A percentile compares a stretch with the other conserved stretches of the same genome.
These are phyloP conservation scores for Sitodiplosis mosellana DNA, from an alignment of 1,140 invertebrate genomes.

Conservation along the genomic window DNA sequence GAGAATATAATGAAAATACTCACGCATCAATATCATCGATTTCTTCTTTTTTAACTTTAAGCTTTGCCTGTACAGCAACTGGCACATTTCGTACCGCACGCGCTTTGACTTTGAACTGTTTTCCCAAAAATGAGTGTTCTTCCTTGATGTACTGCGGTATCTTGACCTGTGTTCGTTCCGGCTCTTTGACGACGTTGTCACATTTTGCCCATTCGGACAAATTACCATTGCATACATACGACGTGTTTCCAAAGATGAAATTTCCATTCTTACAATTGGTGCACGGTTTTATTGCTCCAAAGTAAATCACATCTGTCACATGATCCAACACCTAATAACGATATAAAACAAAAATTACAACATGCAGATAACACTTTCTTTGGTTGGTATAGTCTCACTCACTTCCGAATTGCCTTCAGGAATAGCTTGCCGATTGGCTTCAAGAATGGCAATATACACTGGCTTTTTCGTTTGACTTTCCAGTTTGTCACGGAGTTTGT, in stretches of 20 bases:
- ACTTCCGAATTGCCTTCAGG: constrained; percentile 42
- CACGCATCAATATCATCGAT: constrained; percentile 20
- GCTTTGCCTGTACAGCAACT: constrained; percentile 24
- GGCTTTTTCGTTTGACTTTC: constrained; percentile 32
- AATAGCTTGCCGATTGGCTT: constrained; percentile 50
- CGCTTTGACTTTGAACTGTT: constrained; percentile 40
- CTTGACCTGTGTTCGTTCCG: constrained; percentile 52
- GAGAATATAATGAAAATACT: constrained; percentile 6
- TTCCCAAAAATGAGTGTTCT: constrained; percentile 37
- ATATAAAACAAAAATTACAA: too few species aligned
- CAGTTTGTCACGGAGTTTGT: constrained; percentile 37
- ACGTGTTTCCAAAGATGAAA: constrained; percentile 48
- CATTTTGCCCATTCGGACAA: constrained; percentile 87
- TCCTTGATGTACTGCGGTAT: constrained; percentile 49
- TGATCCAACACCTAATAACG: constrained; percentile 65
- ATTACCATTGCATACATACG: constrained; percentile 64
- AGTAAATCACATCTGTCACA: constrained; percentile 67
- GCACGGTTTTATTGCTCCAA: constrained; percentile 69
- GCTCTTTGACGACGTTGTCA: constrained; percentile 46
- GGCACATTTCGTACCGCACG: constrained; percentile 39
- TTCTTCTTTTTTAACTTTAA: constrained; percentile 35
- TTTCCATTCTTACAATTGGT: constrained; percentile 59
- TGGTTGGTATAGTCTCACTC: too few species aligned
- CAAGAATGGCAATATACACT: constrained; percentile 43
- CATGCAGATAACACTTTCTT: too few species aligned